Conservation (phyloP, 2,113 vertebrate species). For the Varanus salvator region DNA sequence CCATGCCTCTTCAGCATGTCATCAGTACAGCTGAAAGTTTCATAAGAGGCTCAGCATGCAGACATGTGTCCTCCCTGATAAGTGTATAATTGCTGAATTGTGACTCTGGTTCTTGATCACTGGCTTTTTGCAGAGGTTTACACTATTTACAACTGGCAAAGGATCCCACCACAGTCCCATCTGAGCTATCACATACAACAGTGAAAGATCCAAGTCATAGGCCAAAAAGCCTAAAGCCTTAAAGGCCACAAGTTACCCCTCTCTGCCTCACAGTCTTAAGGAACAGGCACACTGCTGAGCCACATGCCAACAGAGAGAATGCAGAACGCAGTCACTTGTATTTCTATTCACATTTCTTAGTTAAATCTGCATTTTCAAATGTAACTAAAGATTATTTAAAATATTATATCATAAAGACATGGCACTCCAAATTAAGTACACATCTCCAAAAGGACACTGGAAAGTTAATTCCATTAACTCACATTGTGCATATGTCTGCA, state of each 20-base stretch:
- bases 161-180: not conserved
- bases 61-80: not conserved
- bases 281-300: not conserved
- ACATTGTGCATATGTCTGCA: constrained; percentile 97
- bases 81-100: not conserved
- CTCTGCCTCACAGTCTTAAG: not conserved
- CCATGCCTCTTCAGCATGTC: not conserved
- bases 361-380: not conserved
- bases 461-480: constrained; percentile 66
- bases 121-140: too few species aligned
- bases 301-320: not conserved
- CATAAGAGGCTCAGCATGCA: not conserved
- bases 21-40: not conserved
- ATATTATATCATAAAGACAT: not conserved
- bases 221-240: too few species aligned
- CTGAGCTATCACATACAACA: too few species aligned
- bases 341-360: not conserved
- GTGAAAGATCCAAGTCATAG: too few species aligned
- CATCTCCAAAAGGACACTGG: not conserved
- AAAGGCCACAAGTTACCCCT: too few species aligned
- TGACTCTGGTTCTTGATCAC: not conserved
- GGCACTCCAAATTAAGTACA: not conserved
- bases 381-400: not conserved
- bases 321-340: too few species aligned
- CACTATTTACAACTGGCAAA: not conserved